A percentile compares a stretch with the other conserved stretches of the same genome.
Evolutionary conservation across 2,113 vertebrate genomes (phyloP).

Genomic region (Notarius quadriscutis): DNA sequence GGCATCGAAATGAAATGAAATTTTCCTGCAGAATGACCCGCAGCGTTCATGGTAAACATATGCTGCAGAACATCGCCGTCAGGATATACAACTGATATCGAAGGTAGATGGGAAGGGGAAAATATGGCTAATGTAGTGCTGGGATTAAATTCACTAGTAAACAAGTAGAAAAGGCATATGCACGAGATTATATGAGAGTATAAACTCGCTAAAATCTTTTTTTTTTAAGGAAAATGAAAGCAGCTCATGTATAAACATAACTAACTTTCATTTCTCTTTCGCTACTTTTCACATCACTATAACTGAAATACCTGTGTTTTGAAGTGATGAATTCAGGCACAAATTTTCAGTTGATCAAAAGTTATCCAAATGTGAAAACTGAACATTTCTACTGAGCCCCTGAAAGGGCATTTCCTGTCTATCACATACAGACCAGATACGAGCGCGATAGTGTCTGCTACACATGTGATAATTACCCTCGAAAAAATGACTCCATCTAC

Average conservation of each 20-base stretch:
- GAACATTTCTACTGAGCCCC: background rate
- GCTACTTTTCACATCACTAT: background rate
- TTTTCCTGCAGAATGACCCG: background rate
- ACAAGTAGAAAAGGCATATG: background rate
- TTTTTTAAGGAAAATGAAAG: background rate
- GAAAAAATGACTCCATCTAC: background rate
- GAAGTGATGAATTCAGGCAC: background rate
- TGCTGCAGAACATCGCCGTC: background rate
- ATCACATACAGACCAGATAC: background rate
- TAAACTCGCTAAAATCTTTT: background rate
- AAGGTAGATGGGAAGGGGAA: background rate
- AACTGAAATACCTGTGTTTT: background rate
- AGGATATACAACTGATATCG: background rate
- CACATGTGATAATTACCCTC: background rate
- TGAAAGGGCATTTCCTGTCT: background rate
- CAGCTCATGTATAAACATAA: background rate
- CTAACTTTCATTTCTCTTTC: constrained; percentile 13
- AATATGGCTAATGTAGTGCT: background rate
- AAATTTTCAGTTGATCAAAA: background rate
- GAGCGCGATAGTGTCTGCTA: background rate
- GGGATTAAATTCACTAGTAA: background rate
- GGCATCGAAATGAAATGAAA: no score
- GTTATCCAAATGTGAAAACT: background rate
- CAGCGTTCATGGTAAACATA: background rate
- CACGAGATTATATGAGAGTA: background rate